Evolutionary conservation across 2,888 invertebrate species (phyloP).

Genomic region (Malthinus seriepunctatus): DNA sequence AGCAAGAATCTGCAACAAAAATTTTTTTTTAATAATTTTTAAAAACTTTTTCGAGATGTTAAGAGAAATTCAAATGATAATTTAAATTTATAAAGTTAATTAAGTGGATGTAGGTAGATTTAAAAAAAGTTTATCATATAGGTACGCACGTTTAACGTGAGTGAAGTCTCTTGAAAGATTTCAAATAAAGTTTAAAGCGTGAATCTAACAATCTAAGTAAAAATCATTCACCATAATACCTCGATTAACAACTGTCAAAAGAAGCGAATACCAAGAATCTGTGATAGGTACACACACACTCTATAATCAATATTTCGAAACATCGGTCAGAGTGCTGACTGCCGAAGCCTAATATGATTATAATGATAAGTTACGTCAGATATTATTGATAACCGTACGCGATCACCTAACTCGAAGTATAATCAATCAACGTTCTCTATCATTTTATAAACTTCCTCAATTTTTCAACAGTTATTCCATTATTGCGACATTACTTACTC

Average conservation of each 20-base stretch:
- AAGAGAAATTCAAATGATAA: too few species aligned
- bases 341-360: slow-evolving; percentile 49
- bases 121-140: too few species aligned
- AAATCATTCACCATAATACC: slow-evolving; percentile 26
- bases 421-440: slow-evolving; percentile 45
- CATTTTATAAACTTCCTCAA: slow-evolving; percentile 42
- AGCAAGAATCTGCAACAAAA: too few species aligned
- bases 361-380: slow-evolving; percentile 52
- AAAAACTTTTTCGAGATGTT: too few species aligned
- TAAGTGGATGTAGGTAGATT: too few species aligned
- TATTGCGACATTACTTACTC: slow-evolving; percentile 36
- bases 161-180: too few species aligned
- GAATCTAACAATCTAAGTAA: background rate
- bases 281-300: slow-evolving; percentile 20
- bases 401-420: slow-evolving; percentile 31
- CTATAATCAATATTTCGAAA: slow-evolving; percentile 42
- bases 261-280: slow-evolving; percentile 20
- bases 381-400: slow-evolving; percentile 46
- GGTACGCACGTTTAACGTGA: too few species aligned
- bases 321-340: slow-evolving; percentile 35
- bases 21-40: too few species aligned
- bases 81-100: too few species aligned
- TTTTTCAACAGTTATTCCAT: slow-evolving; percentile 42
- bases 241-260: slow-evolving; percentile 31
- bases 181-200: too few species aligned